phyloP scores from a whole-genome alignment of 1,140 invertebrate genomes.

The Popillia japonica region DNA sequence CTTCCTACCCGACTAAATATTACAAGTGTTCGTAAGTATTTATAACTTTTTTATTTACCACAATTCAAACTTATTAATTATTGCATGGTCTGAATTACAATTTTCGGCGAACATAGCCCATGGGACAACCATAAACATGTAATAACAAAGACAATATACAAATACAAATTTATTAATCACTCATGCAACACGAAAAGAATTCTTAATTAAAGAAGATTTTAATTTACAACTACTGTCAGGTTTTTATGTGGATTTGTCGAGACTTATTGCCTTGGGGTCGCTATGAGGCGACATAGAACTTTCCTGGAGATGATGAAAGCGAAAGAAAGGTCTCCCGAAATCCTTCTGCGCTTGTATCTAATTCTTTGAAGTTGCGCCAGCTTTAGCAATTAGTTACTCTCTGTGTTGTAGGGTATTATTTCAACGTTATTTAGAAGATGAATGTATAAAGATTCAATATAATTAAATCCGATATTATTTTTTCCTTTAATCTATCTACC shows the following conservation, averaged over 20 bases:
- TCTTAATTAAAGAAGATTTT: slow-evolving; percentile 25
- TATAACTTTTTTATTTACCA: too few species aligned
- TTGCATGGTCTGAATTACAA: too few species aligned
- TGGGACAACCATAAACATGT: neutral
- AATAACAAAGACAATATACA: neutral
- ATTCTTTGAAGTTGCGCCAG: slow-evolving; percentile 3
- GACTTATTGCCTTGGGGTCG: slow-evolving; percentile 16
- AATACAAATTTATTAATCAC: neutral
- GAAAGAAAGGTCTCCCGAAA: neutral
- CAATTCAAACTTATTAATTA: too few species aligned
- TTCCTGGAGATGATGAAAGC: neutral
- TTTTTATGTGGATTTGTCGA: neutral
- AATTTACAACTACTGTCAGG: slow-evolving; percentile 7
- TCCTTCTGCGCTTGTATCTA: neutral
- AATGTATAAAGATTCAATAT: neutral
- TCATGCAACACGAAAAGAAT: neutral
- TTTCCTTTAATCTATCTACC: neutral
- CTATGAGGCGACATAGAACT: neutral
- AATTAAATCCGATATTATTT: neutral
- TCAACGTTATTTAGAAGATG: neutral
- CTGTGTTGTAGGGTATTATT: neutral
- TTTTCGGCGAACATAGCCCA: too few species aligned
- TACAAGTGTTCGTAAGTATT: neutral
- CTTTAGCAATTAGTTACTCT: slow-evolving; percentile 9
- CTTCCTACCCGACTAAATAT: neutral